These are phyloP conservation scores for Ganaspis brasiliensis DNA, from an alignment of 2,888 invertebrate species.

Conservation along the genomic window DNA sequence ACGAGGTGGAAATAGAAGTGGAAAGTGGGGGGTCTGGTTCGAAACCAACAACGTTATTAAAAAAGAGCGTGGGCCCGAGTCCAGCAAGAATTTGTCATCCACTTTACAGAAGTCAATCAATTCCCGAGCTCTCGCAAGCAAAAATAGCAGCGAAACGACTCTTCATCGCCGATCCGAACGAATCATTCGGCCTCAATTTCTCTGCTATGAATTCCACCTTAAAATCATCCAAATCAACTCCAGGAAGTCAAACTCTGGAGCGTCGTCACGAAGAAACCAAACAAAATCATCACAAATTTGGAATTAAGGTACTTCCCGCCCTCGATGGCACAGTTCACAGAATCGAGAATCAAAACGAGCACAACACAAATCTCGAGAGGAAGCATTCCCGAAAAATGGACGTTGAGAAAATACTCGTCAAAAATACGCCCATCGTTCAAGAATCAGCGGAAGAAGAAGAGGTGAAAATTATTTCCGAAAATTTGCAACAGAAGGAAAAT, in stretches of 20 bases:
- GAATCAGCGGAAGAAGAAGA: slow-evolving; percentile 41
- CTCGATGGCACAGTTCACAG: slow-evolving; percentile 77
- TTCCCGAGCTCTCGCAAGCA: slow-evolving; percentile 88
- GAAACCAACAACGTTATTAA: slow-evolving; percentile 79
- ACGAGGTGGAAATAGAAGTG: slow-evolving; percentile 91
- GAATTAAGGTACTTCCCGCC: slow-evolving; percentile 84
- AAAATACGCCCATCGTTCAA: slow-evolving; percentile 44
- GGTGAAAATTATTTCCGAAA: slow-evolving; percentile 56
- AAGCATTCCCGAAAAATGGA: slow-evolving; percentile 74
- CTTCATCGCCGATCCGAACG: slow-evolving; percentile 80
- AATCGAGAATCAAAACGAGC: slow-evolving; percentile 78
- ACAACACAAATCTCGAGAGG: slow-evolving; percentile 78
- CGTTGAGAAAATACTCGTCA: slow-evolving; percentile 60
- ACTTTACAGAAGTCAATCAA: slow-evolving; percentile 89
- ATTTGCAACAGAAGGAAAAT: slow-evolving; percentile 68
- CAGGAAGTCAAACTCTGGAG: slow-evolving; percentile 71
- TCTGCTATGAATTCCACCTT: slow-evolving; percentile 78
- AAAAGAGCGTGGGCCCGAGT: slow-evolving; percentile 76
- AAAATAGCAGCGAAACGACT: slow-evolving; percentile 75
- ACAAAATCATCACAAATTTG: slow-evolving; percentile 83
- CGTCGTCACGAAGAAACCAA: slow-evolving; percentile 81
- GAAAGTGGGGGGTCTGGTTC: slow-evolving; percentile 82
- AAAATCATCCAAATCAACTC: slow-evolving; percentile 74
- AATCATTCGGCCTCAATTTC: slow-evolving; percentile 79
- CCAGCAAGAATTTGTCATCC: slow-evolving; percentile 86